Conservation (phyloP, 2,888 invertebrate genomes). For the Mesochorus sp. region DNA sequence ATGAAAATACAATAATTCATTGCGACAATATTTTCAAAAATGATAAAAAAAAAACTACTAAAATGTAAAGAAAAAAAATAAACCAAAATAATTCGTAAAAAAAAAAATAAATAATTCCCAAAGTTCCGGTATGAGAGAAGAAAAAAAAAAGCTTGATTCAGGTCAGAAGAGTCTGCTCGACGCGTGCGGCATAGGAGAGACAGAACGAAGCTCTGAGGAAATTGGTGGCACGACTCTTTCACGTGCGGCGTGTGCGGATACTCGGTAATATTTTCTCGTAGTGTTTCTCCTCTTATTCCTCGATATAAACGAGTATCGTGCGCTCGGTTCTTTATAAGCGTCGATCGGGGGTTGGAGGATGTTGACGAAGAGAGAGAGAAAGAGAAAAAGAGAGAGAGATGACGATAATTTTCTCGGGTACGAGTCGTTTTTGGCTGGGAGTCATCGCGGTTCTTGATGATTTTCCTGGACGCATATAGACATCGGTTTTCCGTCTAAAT, state of each 20-base stretch:
- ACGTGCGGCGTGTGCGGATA: too few relatives aligned
- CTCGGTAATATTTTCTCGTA: conserved; percentile 40
- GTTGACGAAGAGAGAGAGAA: conserved; percentile 1
- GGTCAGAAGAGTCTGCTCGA: too few relatives aligned
- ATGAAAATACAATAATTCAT: too few relatives aligned
- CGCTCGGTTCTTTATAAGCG: conserved; percentile 40
- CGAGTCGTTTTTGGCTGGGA: conserved; percentile 36
- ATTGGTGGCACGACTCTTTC: conserved; percentile 51
- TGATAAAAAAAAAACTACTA: too few relatives aligned
- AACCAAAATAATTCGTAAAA: too few relatives aligned
- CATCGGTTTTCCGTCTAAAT: conserved; percentile 27
- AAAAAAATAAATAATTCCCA: too few relatives aligned
- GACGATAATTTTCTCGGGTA: conserved; percentile 12
- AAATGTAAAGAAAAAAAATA: too few relatives aligned
- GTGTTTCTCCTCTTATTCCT: conserved; percentile 37
- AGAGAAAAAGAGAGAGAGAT: conserved; percentile 16
- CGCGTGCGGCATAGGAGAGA: neutral
- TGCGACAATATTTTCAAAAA: too few relatives aligned
- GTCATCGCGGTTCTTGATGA: conserved; percentile 11
- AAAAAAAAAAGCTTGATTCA: too few relatives aligned
- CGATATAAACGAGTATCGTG: conserved; percentile 55
- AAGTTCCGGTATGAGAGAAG: too few relatives aligned
- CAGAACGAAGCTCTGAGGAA: conserved; percentile 46
- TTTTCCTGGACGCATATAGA: conserved; percentile 13
- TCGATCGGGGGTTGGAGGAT: neutral